phyloP scores from a whole-genome alignment of 2,113 vertebrate species.

The Coturnix japonica region DNA sequence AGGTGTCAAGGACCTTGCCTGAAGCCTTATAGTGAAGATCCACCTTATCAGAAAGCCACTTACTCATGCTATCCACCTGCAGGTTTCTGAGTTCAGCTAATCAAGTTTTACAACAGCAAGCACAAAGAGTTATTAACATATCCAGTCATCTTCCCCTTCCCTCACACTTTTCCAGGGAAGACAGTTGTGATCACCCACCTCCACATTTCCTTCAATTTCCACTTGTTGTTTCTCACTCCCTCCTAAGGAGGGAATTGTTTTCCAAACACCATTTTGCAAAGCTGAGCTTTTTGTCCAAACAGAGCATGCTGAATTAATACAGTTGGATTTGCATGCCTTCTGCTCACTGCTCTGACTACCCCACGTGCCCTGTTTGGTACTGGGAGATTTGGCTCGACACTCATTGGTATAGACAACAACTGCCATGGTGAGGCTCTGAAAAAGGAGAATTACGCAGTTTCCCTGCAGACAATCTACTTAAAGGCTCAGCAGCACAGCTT shows the following conservation, averaged over 20 bases:
- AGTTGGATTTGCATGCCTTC: neutral
- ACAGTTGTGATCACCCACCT: neutral
- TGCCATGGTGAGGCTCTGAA: neutral
- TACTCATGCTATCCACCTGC: neutral
- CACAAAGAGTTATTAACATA: neutral
- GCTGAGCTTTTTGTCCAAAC: neutral
- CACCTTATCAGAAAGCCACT: neutral
- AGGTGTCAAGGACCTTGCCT: neutral
- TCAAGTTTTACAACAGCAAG: neutral
- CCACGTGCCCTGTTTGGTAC: neutral
- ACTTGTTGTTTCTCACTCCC: neutral
- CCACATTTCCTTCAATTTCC: neutral
- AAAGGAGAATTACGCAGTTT: neutral
- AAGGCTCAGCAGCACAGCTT: constrained; percentile 7
- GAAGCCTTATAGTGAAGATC: neutral
- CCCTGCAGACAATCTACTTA: neutral
- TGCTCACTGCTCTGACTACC: neutral
- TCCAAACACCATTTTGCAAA: neutral
- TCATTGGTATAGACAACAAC: neutral
- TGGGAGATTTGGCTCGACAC: neutral
- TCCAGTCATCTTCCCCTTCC: neutral
- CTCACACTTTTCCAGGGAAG: neutral
- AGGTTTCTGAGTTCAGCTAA: neutral
- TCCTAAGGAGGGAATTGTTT: neutral
- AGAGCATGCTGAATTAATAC: neutral